Evolutionary conservation across 2,888 invertebrate species (phyloP).

Genomic region (Nymphalis c-album): DNA sequence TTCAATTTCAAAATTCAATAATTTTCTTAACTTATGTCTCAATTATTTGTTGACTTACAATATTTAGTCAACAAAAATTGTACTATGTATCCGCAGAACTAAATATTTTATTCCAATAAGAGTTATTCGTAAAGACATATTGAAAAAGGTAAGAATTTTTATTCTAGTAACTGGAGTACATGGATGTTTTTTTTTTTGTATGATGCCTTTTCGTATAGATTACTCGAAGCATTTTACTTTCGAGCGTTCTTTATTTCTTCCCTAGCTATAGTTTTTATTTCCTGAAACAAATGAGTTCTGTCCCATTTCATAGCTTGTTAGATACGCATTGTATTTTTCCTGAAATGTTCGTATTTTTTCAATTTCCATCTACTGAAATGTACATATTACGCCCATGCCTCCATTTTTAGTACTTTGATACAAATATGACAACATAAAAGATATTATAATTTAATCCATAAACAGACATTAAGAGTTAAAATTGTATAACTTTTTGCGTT

Average conservation of each 20-base stretch:
- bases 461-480: no score
- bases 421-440: not conserved
- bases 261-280: slow-evolving; percentile 37
- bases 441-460: not conserved
- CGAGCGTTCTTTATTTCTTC: slow-evolving; percentile 33
- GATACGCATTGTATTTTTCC: slow-evolving; percentile 33
- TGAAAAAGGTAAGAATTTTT: not conserved
- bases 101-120: no score
- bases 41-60: no score
- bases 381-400: slow-evolving; percentile 10
- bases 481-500: no score
- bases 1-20: no score
- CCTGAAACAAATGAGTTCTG: slow-evolving; percentile 39
- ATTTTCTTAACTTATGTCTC: no score
- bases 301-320: slow-evolving; percentile 38
- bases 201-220: slow-evolving; percentile 18
- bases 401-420: not conserved
- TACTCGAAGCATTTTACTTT: slow-evolving; percentile 26
- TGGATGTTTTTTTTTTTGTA: not conserved
- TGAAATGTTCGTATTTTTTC: slow-evolving; percentile 30
- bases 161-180: not conserved
- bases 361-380: slow-evolving; percentile 24
- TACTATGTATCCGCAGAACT: no score
- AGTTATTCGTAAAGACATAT: no score
- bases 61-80: no score